Base-by-base conservation (phyloP, 2,888 invertebrate species). In the Synergus itoensis region DNA sequence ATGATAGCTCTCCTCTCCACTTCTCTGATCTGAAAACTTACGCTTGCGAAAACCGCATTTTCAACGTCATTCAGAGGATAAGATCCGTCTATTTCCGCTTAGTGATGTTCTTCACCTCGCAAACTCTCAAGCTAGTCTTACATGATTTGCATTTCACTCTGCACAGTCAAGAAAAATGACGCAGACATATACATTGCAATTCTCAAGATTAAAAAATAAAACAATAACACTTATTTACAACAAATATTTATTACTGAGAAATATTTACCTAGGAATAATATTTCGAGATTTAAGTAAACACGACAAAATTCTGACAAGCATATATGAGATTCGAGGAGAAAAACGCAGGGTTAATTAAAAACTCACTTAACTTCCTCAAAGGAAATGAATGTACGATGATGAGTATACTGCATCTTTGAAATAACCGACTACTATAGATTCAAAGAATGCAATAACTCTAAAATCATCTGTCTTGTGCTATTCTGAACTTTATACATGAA, bases 1-100 rank as follows among this genome's bases (percentile, higher is more conserved):
- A 69, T 69, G 69, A 69, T 69, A 69, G 69, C 69, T 69, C 48
- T 40, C 64, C 40, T 28, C 63, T 63, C 63, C 63, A 63, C 63
- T 64, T 64, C 41, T 64, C 64, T 64, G 64, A 64, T 64, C 64
- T 69, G 69, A 69, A 69, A 69, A 69, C 69, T 69, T 69, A 69
- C 69, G 69, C 48, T 69, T 48, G 69, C 69, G 69, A 69, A 69
- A 69, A 69, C 69, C 69, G 48, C 69, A 69, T 69, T 69, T 48
- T 69, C 69, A 69, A 69, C 69, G 69, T 69, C 69, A 69, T 69
- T 69, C 69, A 69, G n/a, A 48, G 48, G 69, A 69, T 69, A 69
- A 48, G 69, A 69, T 69, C 48, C 69, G 69, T 69, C 48, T 69
- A 69, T 69, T 69, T 69, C 69, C 69, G 48, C 69, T 69, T 69